A percentile compares a stretch with the other conserved stretches of the same genome.
Conservation (phyloP, 2,797 vertebrate genomes). For the Buphagus erythrorhynchus region DNA sequence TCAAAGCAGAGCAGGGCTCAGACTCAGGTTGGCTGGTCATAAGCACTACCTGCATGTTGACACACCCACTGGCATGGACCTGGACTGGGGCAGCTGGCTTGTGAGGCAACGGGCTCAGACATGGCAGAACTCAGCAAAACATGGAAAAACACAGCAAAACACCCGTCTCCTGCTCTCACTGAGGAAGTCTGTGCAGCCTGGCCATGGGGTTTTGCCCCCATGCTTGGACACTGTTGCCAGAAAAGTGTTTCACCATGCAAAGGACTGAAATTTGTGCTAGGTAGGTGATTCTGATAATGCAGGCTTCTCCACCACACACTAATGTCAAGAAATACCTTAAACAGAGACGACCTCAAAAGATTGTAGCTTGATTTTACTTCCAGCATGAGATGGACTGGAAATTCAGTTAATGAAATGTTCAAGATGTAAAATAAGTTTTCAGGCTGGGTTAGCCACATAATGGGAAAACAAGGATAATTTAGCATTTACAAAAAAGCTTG, state of each 20-base stretch:
- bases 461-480: not conserved
- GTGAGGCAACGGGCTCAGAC: not conserved
- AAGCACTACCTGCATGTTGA: not conserved
- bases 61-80: not conserved
- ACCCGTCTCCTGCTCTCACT: not conserved
- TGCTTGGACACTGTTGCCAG: rapidly evolving
- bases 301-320: not conserved
- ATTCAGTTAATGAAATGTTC: not conserved
- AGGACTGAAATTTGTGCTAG: not conserved
- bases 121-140: rapidly evolving
- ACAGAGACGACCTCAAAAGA: not conserved
- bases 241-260: not conserved
- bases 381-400: not conserved
- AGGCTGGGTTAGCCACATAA: not conserved
- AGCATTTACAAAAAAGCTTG: not conserved
- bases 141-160: no score
- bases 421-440: not conserved
- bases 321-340: not conserved
- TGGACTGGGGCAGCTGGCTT: not conserved
- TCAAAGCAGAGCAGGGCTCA: not conserved
- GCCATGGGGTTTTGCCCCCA: no score
- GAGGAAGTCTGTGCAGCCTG: not conserved
- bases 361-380: not conserved
- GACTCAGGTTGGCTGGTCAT: not conserved
- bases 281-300: not conserved